phyloP scores from a whole-genome alignment of 1,140 invertebrate genomes.

The Pantala flavescens region DNA sequence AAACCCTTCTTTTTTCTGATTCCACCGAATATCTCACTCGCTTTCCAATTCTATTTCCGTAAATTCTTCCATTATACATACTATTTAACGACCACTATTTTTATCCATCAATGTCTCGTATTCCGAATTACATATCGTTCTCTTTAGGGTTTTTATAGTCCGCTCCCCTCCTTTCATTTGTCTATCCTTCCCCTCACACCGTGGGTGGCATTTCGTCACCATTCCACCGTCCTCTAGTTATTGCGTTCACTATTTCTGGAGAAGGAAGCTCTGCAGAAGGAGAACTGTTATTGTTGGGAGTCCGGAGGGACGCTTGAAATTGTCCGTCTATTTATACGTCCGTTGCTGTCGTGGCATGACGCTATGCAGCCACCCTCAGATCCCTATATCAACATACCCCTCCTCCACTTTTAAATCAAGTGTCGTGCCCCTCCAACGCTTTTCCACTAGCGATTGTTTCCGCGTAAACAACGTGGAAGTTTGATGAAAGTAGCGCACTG shows the following conservation, averaged over 20 bases:
- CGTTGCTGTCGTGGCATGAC: background rate
- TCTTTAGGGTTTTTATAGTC: too few relatives aligned
- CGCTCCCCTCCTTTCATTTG: too few relatives aligned
- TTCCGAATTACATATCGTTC: too few relatives aligned
- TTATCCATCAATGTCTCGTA: too few relatives aligned
- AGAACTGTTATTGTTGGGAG: background rate
- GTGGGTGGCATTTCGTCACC: conserved; percentile 6
- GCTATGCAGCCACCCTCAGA: background rate
- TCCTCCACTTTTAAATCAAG: background rate
- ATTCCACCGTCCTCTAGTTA: background rate
- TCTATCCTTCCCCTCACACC: background rate
- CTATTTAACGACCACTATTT: too few relatives aligned
- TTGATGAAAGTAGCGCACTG: too few relatives aligned
- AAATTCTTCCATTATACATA: too few relatives aligned
- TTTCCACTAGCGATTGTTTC: background rate
- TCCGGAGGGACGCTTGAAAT: background rate
- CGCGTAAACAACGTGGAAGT: too few relatives aligned
- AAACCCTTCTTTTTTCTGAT: too few relatives aligned
- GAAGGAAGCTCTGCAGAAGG: background rate
- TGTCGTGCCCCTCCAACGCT: background rate
- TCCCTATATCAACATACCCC: background rate
- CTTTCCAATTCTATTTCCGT: too few relatives aligned
- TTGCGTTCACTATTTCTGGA: conserved; percentile 5
- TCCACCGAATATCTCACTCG: too few relatives aligned
- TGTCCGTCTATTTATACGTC: conserved; percentile 5